phyloP scores from a whole-genome alignment of 1,140 invertebrate genomes.

The Panagrolaimus sp. region DNA sequence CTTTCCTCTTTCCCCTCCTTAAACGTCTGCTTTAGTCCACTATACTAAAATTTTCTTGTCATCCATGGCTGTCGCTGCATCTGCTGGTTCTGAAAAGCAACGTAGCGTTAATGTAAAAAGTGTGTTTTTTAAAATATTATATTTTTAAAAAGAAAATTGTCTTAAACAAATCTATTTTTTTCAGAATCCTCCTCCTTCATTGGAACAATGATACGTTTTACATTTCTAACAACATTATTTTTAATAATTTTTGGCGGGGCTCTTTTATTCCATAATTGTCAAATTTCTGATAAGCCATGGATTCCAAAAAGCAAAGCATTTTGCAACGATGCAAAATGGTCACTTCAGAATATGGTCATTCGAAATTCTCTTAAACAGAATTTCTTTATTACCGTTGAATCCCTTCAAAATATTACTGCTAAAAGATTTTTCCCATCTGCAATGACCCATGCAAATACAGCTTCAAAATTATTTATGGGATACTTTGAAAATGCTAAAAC shows the following conservation, averaged over 20 bases:
- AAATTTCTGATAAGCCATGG: neutral
- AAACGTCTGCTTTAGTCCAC: too few relatives aligned
- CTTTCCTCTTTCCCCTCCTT: too few relatives aligned
- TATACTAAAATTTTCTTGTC: too few relatives aligned
- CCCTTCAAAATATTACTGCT: neutral
- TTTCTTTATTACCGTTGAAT: neutral
- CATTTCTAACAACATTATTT: neutral
- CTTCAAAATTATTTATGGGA: neutral
- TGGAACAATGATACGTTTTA: neutral
- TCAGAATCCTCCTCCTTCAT: too few relatives aligned
- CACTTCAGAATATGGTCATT: neutral
- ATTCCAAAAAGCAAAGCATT: constrained; percentile 1
- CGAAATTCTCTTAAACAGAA: neutral
- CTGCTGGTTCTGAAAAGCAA: too few relatives aligned
- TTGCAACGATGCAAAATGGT: neutral
- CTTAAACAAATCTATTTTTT: too few relatives aligned
- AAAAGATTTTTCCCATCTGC: neutral
- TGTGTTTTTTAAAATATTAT: too few relatives aligned
- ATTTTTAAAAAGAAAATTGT: too few relatives aligned
- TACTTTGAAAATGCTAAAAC: neutral
- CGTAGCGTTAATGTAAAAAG: too few relatives aligned
- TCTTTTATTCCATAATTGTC: neutral
- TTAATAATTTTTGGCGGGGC: neutral
- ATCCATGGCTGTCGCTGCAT: too few relatives aligned
- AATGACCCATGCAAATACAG: neutral